Conservation (phyloP, 23 tunicate species). For the Styela clava region DNA sequence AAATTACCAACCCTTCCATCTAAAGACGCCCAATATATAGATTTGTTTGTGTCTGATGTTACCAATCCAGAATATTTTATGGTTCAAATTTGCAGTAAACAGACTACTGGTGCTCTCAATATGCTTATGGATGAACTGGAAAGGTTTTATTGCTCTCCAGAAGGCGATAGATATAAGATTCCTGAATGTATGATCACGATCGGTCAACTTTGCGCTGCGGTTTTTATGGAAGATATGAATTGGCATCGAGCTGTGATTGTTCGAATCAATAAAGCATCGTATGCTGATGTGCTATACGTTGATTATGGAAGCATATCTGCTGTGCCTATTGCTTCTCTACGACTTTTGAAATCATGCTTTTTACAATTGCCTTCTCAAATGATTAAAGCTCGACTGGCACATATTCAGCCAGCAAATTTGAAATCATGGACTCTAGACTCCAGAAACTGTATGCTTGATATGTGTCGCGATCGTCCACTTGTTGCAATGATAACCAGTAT, state of each 20-base stretch:
- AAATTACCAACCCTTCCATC: conserved; percentile 38
- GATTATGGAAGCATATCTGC: conserved; percentile 75
- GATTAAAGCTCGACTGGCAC: conserved; percentile 58
- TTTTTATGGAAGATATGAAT: conserved; percentile 66
- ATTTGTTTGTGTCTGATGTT: conserved; percentile 54
- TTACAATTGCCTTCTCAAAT: conserved; percentile 45
- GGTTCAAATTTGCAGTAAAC: conserved; percentile 49
- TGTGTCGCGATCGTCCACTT: conserved; percentile 56
- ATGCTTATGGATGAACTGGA: conserved; percentile 73
- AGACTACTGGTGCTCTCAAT: conserved; percentile 74
- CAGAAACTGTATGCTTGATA: conserved; percentile 39
- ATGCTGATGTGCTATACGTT: conserved; percentile 59
- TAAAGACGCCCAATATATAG: conserved; percentile 37
- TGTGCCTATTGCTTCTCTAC: conserved; percentile 49
- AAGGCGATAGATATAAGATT: conserved; percentile 49
- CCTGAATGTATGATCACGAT: conserved; percentile 41
- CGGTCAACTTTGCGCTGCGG: conserved; percentile 66
- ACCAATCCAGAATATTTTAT: conserved; percentile 44
- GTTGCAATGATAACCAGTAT: conserved; percentile 49
- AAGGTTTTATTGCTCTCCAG: conserved; percentile 45
- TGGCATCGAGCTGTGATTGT: conserved; percentile 77
- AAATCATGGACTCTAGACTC: conserved; percentile 44
- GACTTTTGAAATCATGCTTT: conserved; percentile 37
- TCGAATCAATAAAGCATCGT: conserved; percentile 35
- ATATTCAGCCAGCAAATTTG: conserved; percentile 44